phyloP scores from a whole-genome alignment of 2,888 invertebrate genomes.

The Julus scandinavius region DNA sequence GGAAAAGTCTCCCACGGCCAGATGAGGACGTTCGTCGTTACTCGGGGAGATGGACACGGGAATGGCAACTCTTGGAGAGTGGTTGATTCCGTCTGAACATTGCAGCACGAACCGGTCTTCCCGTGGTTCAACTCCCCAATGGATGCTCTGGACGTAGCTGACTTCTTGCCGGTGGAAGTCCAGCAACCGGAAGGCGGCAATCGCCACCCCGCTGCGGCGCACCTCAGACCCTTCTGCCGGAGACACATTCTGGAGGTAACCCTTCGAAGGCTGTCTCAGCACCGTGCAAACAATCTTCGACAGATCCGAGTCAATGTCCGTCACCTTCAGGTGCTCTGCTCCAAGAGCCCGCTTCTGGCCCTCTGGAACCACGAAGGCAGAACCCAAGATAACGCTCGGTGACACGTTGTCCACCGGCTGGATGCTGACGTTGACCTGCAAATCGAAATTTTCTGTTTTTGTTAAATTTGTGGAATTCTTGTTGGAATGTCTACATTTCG shows the following conservation, averaged over 20 bases:
- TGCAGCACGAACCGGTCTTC: constrained; percentile 63
- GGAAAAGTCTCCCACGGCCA: constrained; percentile 64
- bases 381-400: constrained; percentile 62
- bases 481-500: too few species aligned
- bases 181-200: constrained; percentile 64
- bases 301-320: constrained; percentile 64
- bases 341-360: constrained; percentile 63
- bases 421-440: constrained; percentile 62
- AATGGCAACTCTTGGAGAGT: constrained; percentile 62
- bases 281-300: constrained; percentile 64
- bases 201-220: constrained; percentile 63
- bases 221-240: constrained; percentile 64
- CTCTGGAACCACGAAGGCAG: constrained; percentile 63
- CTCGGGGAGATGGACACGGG: constrained; percentile 63
- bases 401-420: constrained; percentile 64
- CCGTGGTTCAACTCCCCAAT: constrained; percentile 64
- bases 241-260: constrained; percentile 65
- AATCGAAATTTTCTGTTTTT: too few species aligned
- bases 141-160: constrained; percentile 66
- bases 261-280: constrained; percentile 63
- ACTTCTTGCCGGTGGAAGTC: constrained; percentile 63
- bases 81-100: constrained; percentile 65
- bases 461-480: too few species aligned
- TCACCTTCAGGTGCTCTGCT: constrained; percentile 62
- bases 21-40: constrained; percentile 66